A percentile compares a stretch with the other conserved stretches of the same genome.
phyloP scores from a whole-genome alignment of 2,113 vertebrate species.

The Elachura formosa region DNA sequence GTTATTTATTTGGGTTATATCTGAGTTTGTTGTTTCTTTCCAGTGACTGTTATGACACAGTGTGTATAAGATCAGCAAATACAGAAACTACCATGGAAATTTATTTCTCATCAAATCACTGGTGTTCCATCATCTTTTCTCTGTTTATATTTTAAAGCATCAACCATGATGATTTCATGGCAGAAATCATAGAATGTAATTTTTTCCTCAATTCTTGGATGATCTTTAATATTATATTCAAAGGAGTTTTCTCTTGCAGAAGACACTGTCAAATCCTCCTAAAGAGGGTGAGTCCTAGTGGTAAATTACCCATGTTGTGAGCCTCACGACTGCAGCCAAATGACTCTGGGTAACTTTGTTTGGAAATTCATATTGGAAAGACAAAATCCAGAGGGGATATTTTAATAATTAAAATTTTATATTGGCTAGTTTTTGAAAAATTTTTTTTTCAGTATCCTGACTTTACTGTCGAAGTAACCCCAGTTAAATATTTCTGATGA shows the following conservation, averaged over 20 bases:
- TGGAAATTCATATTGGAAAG: background rate
- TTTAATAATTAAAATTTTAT: background rate
- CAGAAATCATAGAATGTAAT: background rate
- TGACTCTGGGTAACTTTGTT: background rate
- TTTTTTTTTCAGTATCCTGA: background rate
- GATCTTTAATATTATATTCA: background rate
- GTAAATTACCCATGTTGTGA: background rate
- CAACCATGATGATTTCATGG: background rate
- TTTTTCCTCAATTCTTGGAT: background rate
- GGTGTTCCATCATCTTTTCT: background rate
- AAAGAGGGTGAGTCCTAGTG: background rate
- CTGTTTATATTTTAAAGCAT: background rate
- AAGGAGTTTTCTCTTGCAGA: background rate
- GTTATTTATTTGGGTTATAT: conserved; percentile 13
- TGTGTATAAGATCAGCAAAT: background rate
- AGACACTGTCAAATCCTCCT: background rate
- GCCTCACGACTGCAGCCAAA: background rate
- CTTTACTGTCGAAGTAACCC: background rate
- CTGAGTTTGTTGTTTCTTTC: background rate
- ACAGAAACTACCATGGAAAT: background rate
- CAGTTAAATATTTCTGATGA: background rate
- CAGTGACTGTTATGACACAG: background rate
- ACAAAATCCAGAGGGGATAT: background rate
- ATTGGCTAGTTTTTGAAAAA: background rate
- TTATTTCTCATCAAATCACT: background rate